Evolutionary conservation across 1,140 invertebrate genomes (phyloP).

Genomic region (Drosophila biarmipes): DNA sequence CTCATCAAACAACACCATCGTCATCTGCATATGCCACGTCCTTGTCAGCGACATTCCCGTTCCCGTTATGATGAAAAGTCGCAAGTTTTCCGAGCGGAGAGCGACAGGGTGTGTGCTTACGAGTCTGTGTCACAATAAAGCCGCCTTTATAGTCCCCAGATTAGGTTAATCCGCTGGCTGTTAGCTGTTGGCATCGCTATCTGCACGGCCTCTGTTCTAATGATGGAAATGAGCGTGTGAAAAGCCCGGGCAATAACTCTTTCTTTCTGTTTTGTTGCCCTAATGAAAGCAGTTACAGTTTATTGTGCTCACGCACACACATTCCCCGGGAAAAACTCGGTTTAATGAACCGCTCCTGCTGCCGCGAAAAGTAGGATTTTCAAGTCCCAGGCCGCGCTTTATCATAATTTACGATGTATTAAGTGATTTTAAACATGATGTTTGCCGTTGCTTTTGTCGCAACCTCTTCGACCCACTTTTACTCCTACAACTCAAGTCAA

Average conservation of each 20-base stretch:
- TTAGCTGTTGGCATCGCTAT: slow-evolving; percentile 69
- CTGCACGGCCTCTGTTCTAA: slow-evolving; percentile 71
- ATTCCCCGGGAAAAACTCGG: slow-evolving; percentile 19
- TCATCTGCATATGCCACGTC: slow-evolving; percentile 76
- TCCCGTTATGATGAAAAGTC: slow-evolving; percentile 73
- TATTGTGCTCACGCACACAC: slow-evolving; percentile 53
- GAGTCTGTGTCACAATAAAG: slow-evolving; percentile 60
- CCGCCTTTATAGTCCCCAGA: slow-evolving; percentile 77
- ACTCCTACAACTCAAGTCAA: slow-evolving; percentile 8
- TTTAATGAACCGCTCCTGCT: slow-evolving; percentile 42
- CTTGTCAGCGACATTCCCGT: slow-evolving; percentile 38
- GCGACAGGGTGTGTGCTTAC: not conserved
- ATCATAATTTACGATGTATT: slow-evolving; percentile 81
- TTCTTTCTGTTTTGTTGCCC: slow-evolving; percentile 62
- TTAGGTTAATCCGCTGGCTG: slow-evolving; percentile 77
- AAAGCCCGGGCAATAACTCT: slow-evolving; percentile 74
- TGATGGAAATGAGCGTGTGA: slow-evolving; percentile 75
- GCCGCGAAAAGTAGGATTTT: slow-evolving; percentile 37
- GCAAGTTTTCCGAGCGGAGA: slow-evolving; percentile 49
- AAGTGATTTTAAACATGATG: slow-evolving; percentile 79
- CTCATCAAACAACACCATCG: slow-evolving; percentile 76
- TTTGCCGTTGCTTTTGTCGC: slow-evolving; percentile 50
- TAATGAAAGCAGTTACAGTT: slow-evolving; percentile 77
- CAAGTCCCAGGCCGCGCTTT: slow-evolving; percentile 36
- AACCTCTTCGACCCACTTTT: slow-evolving; percentile 33